Evolutionary conservation across 2,797 vertebrate species (phyloP), one percentile per base, ranked within the genome.

Genomic region (Lithobates sylvaticus): DNA sequence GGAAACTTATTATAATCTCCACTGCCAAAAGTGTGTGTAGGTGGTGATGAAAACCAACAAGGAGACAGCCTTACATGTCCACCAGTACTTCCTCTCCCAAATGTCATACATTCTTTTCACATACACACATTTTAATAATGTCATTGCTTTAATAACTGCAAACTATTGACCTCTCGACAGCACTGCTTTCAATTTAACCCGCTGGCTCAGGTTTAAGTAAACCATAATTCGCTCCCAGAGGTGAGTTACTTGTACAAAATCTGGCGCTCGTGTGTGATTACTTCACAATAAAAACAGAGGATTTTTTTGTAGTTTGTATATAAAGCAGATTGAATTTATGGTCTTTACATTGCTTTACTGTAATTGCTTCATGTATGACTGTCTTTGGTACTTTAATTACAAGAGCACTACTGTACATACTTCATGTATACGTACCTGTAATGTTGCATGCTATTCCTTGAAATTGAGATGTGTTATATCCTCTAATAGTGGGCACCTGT

Each of bases 61-160:
- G 36, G 72, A 86, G 84, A 85, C 26, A 85, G 84, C 71, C 72
- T 76, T 86, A 61, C 65, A 86, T 86, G 78, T 81, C 72, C 72
- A 81, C 70, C 70, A 81, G 44, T 81, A 81, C 79, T 80, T 85
- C 78, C 84, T 74, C 72, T 80, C 77, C 71, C 84, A 86, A 81
- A 86, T 86, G 78, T 86, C 84, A 75, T 81, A 34, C 78, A 81
- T 86, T 86, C 72, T 81, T 86, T 76, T 75, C 42, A 32, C 84
- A 86, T 76, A 81, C 72, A 81, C 78, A 81, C 72, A 76, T 81
- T 81, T 86, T 81, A 81, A 86, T 81, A 76, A 86, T 86, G 84
- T 86, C 78, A 76, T 81, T 76, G 72, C 78, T 65, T 86, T 67
- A 86, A 81, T 74, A 86, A 81, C 84, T 81, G 78, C 78, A 86